phyloP scores from a whole-genome alignment of 2,888 invertebrate genomes.

The Phragmatobia fuliginosa region DNA sequence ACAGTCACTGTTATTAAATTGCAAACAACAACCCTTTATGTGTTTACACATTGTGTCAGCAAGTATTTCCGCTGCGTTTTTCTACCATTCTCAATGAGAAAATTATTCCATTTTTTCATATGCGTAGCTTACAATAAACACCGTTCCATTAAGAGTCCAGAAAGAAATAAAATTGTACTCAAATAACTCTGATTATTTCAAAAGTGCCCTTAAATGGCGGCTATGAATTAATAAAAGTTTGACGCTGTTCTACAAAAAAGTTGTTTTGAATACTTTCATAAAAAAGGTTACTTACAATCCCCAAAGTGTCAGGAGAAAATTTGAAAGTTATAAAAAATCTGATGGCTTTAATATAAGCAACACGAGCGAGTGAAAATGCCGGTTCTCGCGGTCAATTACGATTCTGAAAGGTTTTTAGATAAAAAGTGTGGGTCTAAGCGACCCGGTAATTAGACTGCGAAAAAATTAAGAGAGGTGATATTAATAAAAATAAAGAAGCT shows the following conservation, averaged over 20 bases:
- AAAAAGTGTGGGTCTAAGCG: constrained; percentile 33
- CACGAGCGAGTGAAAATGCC: constrained; percentile 37
- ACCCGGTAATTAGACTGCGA: constrained; percentile 40
- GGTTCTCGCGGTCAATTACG: constrained; percentile 40
- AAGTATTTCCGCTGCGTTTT: not conserved
- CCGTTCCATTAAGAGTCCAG: not conserved
- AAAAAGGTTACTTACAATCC: constrained; percentile 46
- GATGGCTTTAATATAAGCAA: constrained; percentile 32
- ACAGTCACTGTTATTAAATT: not conserved
- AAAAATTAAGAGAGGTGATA: constrained; percentile 38
- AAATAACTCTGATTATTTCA: constrained; percentile 25
- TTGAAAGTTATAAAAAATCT: constrained; percentile 40
- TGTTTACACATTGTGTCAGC: not conserved
- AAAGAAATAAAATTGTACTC: not conserved
- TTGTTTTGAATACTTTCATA: constrained; percentile 36
- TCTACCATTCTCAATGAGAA: not conserved
- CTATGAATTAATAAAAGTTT: constrained; percentile 49
- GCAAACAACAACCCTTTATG: not conserved
- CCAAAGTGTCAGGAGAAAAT: constrained; percentile 39
- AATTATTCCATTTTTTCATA: not conserved
- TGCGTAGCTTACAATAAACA: not conserved
- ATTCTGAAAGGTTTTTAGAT: constrained; percentile 36
- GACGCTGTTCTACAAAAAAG: constrained; percentile 43
- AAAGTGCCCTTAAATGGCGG: constrained; percentile 25
- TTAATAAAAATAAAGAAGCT: constrained; percentile 40